Evolutionary conservation across 2,888 invertebrate species (phyloP).

Genomic region (Caenorhabditis drosophilae): DNA sequence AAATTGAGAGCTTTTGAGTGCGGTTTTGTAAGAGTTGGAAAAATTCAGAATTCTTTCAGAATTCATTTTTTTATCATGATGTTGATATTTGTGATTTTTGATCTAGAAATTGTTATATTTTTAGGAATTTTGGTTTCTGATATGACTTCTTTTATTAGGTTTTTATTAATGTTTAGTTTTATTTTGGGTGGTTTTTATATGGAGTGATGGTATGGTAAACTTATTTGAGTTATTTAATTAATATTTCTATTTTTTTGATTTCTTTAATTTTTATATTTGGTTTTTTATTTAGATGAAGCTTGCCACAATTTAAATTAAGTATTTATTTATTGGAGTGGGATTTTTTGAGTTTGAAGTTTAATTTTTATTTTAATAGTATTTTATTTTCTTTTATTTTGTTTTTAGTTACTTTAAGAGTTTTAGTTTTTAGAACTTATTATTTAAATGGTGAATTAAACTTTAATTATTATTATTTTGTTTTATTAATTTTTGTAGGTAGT

Average conservation of each 20-base stretch:
- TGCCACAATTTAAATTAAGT: constrained; percentile 73
- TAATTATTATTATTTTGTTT: constrained; percentile 56
- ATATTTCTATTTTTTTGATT: constrained; percentile 57
- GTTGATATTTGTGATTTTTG: constrained; percentile 53
- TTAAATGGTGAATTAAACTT: constrained; percentile 50
- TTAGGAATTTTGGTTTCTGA: constrained; percentile 51
- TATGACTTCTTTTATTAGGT: constrained; percentile 38
- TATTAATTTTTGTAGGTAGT: constrained; percentile 51
- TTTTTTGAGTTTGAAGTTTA: constrained; percentile 54
- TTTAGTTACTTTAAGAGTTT: constrained; percentile 50
- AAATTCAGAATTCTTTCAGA: constrained; percentile 54
- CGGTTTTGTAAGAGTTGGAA: constrained; percentile 52
- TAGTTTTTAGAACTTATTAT: constrained; percentile 54
- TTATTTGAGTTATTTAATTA: constrained; percentile 56
- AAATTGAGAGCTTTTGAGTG: constrained; percentile 51
- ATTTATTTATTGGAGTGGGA: constrained; percentile 70
- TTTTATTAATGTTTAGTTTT: constrained; percentile 50
- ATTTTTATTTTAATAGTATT: constrained; percentile 55
- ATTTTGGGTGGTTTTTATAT: constrained; percentile 58
- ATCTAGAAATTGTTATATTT: constrained; percentile 55
- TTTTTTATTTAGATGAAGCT: constrained; percentile 22
- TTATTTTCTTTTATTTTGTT: constrained; percentile 58
- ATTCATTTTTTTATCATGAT: constrained; percentile 59
- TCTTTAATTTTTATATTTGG: constrained; percentile 40
- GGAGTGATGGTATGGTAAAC: constrained; percentile 56